Evolutionary conservation across 1,140 invertebrate species (phyloP), one percentile per base, ranked within the genome.

Genomic region (Sesamia nonagrioides): DNA sequence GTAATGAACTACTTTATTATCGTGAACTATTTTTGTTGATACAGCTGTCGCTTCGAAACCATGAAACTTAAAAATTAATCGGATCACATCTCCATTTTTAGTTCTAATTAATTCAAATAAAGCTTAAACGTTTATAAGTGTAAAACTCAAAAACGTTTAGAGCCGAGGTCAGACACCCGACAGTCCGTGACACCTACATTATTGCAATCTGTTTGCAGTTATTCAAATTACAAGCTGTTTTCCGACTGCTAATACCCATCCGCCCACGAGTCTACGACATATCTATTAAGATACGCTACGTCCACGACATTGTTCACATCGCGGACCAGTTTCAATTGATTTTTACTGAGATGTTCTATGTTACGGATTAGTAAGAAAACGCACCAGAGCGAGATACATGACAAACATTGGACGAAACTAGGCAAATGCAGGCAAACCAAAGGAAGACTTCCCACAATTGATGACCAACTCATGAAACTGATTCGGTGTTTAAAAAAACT

Each of bases 131-230:
- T 8, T n/a, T 63, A 21, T 0, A 21, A 56, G 54, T 9, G 21
- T n/a, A n/a, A n/a, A n/a, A 6, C 54, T 56, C 17, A 0, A 56
- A 54, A 56, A 27, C 54, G 6, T 11, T 27, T 27, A 56, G n/a
- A 18, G n/a, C 15, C 37, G 60, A 63, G 60, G 63, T 68, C 37
- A 45, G 42, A 18, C 63, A n/a, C 35, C 35, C 50, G 69, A 9
- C 40, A 48, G 42, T 15, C 66, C 54, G 40, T 52, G 68, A 69
- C 66, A 71, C 58, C 69, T 35, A 79, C 68, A 37, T 40, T 63
- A 72, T 79, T 78, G 76, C 76, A 73, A 72, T 72, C 45, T 37
- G 58, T 72, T 72, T 72, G 77, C 71, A 74, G 35, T 66, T 74
- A 79, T 79, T 79, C 58, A 73, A 74, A 66, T 73, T 9, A 45